A percentile compares a stretch with the other conserved stretches of the same genome.
Conservation (phyloP, 2,888 invertebrate species). For the Melanchra persicariae region DNA sequence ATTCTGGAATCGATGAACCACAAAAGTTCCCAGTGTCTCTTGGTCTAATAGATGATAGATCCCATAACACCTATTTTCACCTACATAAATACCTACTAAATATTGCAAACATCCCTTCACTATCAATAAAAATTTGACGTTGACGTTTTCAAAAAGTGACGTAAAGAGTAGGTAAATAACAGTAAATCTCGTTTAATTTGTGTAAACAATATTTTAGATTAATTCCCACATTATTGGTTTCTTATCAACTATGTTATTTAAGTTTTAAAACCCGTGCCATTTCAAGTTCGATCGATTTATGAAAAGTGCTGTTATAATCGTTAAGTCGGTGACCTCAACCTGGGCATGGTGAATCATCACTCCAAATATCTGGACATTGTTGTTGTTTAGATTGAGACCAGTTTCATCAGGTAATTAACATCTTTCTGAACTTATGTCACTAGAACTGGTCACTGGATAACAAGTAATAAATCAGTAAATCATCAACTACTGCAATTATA, state of each 20-base stretch:
- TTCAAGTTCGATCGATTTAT: neutral
- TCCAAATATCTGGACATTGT: constrained; percentile 60
- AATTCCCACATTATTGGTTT: neutral
- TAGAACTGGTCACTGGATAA: neutral
- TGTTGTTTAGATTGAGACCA: constrained; percentile 22
- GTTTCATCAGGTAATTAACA: constrained; percentile 31
- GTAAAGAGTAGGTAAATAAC: neutral
- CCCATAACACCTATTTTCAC: too few relatives aligned
- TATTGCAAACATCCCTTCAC: too few relatives aligned
- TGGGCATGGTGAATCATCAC: constrained; percentile 74
- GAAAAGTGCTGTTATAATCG: neutral
- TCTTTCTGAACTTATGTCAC: neutral
- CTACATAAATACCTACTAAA: too few relatives aligned
- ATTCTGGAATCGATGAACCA: too few relatives aligned
- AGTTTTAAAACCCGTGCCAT: neutral
- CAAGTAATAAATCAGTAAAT: neutral
- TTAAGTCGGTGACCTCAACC: constrained; percentile 46
- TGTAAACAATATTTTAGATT: constrained; percentile 5
- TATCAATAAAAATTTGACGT: too few relatives aligned
- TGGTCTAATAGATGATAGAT: too few relatives aligned
- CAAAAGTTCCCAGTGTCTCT: too few relatives aligned
- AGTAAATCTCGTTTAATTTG: neutral
- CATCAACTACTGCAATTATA: neutral
- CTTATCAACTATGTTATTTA: neutral
- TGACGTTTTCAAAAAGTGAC: neutral